phyloP scores from a whole-genome alignment of 2,797 vertebrate genomes.

The Leptatherina wallacei region DNA sequence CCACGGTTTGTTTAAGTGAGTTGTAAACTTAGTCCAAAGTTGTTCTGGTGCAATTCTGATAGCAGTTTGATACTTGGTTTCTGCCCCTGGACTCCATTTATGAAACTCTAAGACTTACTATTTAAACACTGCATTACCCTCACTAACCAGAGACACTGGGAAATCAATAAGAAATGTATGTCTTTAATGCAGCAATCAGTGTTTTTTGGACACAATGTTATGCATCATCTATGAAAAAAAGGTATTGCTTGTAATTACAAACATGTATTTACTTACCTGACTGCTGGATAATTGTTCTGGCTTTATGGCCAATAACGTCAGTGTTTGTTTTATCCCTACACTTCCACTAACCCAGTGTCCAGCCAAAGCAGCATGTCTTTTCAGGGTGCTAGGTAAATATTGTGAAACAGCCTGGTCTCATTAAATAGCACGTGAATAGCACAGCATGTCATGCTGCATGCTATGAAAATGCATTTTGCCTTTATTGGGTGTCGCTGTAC shows the following conservation, averaged over 20 bases:
- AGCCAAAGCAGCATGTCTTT: not conserved
- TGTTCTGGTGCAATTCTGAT: not conserved
- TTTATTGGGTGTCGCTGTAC: not conserved
- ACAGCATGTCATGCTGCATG: not conserved
- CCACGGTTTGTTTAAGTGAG: slow-evolving; percentile 13
- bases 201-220: not conserved
- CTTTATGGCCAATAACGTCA: no score
- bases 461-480: not conserved
- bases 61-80: not conserved
- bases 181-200: not conserved
- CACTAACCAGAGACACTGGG: not conserved
- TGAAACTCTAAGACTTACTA: not conserved
- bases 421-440: not conserved
- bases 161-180: not conserved
- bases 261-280: not conserved
- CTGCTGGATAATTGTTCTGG: not conserved
- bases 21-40: not conserved
- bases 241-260: not conserved
- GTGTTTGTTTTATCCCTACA: no score
- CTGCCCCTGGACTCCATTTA: not conserved
- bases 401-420: not conserved
- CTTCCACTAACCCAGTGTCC: not conserved
- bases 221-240: not conserved
- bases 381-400: not conserved
- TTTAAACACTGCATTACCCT: not conserved